Conservation (phyloP, 1,140 invertebrate species). For the Anoplolepis gracilipes region DNA sequence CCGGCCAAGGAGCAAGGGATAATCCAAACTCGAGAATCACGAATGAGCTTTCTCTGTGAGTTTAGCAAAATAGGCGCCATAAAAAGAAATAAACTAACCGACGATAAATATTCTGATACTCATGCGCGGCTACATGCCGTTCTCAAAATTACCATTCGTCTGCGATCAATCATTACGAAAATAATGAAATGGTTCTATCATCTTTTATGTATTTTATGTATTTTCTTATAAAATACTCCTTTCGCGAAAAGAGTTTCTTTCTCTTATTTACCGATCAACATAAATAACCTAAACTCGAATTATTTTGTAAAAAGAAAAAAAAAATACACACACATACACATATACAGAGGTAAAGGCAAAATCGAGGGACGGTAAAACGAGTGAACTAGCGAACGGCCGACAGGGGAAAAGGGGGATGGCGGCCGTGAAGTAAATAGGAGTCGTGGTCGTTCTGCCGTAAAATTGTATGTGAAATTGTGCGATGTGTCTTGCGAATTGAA, state of each 20-base stretch:
- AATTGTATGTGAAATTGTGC: constrained; percentile 87
- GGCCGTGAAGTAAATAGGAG: constrained; percentile 85
- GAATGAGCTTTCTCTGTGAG: constrained; percentile 40
- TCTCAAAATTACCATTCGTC: constrained; percentile 22
- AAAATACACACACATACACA: too few relatives aligned
- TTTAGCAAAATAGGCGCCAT: constrained; percentile 21
- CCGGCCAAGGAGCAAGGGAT: constrained; percentile 61
- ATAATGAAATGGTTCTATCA: neutral
- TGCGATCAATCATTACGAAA: constrained; percentile 4
- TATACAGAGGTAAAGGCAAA: neutral
- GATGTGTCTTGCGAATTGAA: constrained; percentile 87
- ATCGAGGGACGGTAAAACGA: constrained; percentile 51
- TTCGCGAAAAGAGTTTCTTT: neutral
- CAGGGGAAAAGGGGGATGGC: constrained; percentile 70
- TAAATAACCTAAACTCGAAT: constrained; percentile 18
- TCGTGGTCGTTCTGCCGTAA: constrained; percentile 85
- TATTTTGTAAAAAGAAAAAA: constrained; percentile 57
- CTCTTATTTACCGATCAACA: constrained; percentile 14
- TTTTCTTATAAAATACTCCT: neutral
- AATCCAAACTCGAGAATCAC: constrained; percentile 69
- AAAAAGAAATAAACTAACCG: constrained; percentile 26
- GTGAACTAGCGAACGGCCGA: constrained; percentile 65
- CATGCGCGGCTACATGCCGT: neutral
- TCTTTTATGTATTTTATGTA: neutral
- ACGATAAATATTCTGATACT: neutral